Evolutionary conservation across 2,888 invertebrate species (phyloP).

Genomic region (Monochamus alternatus): DNA sequence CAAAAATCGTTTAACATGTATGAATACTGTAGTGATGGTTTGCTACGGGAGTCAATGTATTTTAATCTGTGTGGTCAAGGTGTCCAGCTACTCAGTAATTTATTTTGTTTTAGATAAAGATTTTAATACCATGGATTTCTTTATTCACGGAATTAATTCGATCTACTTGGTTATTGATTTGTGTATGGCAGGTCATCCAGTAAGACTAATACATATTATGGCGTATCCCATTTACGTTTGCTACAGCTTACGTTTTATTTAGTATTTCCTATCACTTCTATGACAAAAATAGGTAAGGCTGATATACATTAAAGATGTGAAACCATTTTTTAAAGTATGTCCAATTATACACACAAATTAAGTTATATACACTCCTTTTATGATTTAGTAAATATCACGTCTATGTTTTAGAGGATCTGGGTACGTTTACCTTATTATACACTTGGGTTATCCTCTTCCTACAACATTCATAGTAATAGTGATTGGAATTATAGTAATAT

Average conservation of each 20-base stretch:
- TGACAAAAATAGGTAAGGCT: slow-evolving; percentile 18
- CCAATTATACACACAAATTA: too few species aligned
- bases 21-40: too few species aligned
- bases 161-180: slow-evolving; percentile 82
- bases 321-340: too few species aligned
- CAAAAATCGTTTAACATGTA: too few species aligned
- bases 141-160: slow-evolving; percentile 85
- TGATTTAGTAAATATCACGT: too few species aligned
- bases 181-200: slow-evolving; percentile 80
- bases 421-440: background rate
- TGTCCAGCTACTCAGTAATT: too few species aligned
- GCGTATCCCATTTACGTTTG: slow-evolving; percentile 77
- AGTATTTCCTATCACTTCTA: slow-evolving; percentile 78
- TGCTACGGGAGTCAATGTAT: too few species aligned
- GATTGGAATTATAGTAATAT: background rate
- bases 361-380: too few species aligned
- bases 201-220: slow-evolving; percentile 76
- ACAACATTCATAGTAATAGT: background rate
- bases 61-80: too few species aligned
- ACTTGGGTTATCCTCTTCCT: background rate
- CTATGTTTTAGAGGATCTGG: slow-evolving; percentile 1
- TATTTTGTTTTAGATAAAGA: slow-evolving; percentile 72
- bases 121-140: slow-evolving; percentile 79
- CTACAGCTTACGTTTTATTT: slow-evolving; percentile 77
- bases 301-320: too few species aligned